Evolutionary conservation across 2,888 invertebrate species (phyloP).

Genomic region (Eumerus sabulonum): DNA sequence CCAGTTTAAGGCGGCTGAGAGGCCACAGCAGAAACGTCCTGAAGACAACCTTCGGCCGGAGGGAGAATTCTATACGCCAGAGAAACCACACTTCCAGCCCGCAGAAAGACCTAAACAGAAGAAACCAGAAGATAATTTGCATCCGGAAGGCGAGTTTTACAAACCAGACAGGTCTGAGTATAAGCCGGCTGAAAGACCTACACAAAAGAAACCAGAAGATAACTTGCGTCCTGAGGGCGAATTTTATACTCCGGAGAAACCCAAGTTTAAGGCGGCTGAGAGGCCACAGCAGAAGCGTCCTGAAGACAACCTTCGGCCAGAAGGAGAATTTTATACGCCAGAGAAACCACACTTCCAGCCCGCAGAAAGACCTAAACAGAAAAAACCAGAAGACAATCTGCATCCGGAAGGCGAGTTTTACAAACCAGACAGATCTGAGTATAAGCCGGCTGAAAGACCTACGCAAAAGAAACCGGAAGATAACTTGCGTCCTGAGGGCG

Average conservation of each 20-base stretch:
- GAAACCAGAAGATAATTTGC: constrained; percentile 80
- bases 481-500: constrained; percentile 82
- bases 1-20: constrained; percentile 78
- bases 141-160: constrained; percentile 80
- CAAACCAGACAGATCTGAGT: constrained; percentile 79
- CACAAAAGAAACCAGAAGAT: constrained; percentile 81
- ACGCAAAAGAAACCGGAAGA: constrained; percentile 79
- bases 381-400: constrained; percentile 80
- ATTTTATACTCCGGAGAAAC: constrained; percentile 76
- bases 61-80: constrained; percentile 81
- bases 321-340: constrained; percentile 81
- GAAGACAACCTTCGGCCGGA: constrained; percentile 81
- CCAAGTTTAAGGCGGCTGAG: constrained; percentile 79
- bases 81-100: constrained; percentile 79
- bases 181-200: constrained; percentile 80
- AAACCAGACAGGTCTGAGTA: constrained; percentile 76
- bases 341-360: constrained; percentile 73
- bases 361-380: constrained; percentile 79
- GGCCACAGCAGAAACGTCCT: constrained; percentile 79
- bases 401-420: constrained; percentile 81
- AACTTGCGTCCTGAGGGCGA: constrained; percentile 82
- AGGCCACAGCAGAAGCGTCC: constrained; percentile 78
- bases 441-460: constrained; percentile 80
- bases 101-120: constrained; percentile 80
- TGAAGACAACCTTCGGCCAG: constrained; percentile 81